Base-by-base conservation (phyloP, 2,113 vertebrate genomes). In the Oreotrochilus melanogaster region DNA sequence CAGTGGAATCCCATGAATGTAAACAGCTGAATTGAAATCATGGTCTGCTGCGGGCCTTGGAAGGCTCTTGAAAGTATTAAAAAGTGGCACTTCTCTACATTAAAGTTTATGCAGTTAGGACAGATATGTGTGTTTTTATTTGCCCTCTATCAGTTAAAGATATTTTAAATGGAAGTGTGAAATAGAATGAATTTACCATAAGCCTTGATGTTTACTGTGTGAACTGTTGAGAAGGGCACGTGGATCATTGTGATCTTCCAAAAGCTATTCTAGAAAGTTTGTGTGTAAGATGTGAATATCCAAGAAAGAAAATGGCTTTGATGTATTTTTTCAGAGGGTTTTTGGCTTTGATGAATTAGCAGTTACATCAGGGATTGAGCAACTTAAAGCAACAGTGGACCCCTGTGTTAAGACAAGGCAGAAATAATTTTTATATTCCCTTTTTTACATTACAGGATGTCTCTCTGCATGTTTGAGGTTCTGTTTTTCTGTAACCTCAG, bases 341-440 rank as follows among this genome's bases (percentile, higher is more conserved):
- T 72, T 74, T 56, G 17, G 23, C 57, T 39, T 27, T 54, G 11
- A 42, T 57, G 48, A 33, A 42, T 14, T 43, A 76, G 17, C 14
- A 53, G 14, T 57, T 61, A 10, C 0, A 1, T 83, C n/a, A 48
- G 11, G 9, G 4, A 0, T 31, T 66, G 18, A 3, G 4, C 7
- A 3, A 48, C 7, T 62, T 37, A 25, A 31, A 86, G 39, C 35
- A 62, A 24, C 18, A 70, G 47, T 18, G 6, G 14, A 57, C 0
- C 1, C 24, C 39, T 81, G 30, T 69, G n/a, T 67, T 93, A 54
- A 72, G 30, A 58, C 11, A 58, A 53, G 31, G 11, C 42, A 76
- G 53, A 78, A 81, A n/a, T 45, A 39, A 69, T 79, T 88, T 56
- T 67, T 85, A 0, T 74, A 7, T 92, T 74, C 74, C 28, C 28